Evolutionary conservation across 1,140 invertebrate species (phyloP).

Genomic region (Condylostylus longicornis): DNA sequence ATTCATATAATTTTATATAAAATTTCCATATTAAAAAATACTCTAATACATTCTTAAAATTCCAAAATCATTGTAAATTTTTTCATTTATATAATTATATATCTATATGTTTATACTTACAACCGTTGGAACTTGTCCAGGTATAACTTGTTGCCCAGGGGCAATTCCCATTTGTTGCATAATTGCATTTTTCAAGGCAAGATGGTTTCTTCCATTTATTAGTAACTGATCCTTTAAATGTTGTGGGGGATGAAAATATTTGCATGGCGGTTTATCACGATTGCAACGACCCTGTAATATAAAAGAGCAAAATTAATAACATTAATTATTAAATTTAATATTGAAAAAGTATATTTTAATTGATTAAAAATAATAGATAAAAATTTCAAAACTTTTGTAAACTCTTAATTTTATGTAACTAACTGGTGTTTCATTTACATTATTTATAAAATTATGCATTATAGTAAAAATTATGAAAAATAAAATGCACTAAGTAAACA

Average conservation of each 20-base stretch:
- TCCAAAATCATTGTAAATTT: too few relatives aligned
- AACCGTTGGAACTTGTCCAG: constrained; percentile 79
- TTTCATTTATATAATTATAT: too few relatives aligned
- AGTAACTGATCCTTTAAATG: constrained; percentile 98
- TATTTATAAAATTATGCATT: too few relatives aligned
- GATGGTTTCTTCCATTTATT: constrained; percentile 98
- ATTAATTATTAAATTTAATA: constrained; percentile 1
- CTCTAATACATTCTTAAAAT: too few relatives aligned
- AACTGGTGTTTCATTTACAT: too few relatives aligned
- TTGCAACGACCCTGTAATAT: constrained; percentile 93
- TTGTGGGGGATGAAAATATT: constrained; percentile 99
- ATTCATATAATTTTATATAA: too few relatives aligned
- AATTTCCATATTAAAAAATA: too few relatives aligned
- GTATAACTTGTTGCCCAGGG: constrained; percentile 69
- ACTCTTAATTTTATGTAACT: too few relatives aligned
- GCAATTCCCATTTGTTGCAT: constrained; percentile 91
- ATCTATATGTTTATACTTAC: constrained; percentile 48
- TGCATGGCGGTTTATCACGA: constrained; percentile 98
- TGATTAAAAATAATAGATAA: neutral
- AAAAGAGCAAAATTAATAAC: constrained; percentile 12
- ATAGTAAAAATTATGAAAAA: too few relatives aligned
- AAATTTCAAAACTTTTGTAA: too few relatives aligned
- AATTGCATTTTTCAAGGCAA: constrained; percentile 91
- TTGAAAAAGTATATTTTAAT: neutral
- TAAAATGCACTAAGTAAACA: too few relatives aligned